These are phyloP conservation scores for Dryococelus australis DNA, from an alignment of 2,888 invertebrate species.

Conservation along the genomic window DNA sequence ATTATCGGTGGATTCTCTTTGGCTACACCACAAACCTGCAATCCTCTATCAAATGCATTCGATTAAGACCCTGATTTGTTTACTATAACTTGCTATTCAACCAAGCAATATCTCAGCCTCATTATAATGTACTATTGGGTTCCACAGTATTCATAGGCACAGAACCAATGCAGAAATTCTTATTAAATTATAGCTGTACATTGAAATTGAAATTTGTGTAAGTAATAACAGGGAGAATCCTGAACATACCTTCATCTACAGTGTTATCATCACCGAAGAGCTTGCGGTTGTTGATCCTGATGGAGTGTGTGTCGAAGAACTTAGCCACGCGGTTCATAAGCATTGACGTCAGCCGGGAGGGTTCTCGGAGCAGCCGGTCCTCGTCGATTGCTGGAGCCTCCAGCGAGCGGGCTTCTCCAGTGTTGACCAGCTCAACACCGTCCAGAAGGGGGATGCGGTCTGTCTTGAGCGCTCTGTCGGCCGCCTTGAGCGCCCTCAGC, in stretches of 20 bases:
- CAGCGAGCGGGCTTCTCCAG: background rate
- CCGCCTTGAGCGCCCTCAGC: conserved; percentile 38
- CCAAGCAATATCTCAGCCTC: no score
- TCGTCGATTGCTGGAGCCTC: conserved; percentile 45
- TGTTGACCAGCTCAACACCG: conserved; percentile 36
- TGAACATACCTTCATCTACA: background rate
- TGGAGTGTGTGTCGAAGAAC: conserved; percentile 51
- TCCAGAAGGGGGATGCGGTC: conserved; percentile 35
- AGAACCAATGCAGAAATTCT: no score
- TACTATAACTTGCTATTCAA: no score
- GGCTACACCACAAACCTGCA: no score
- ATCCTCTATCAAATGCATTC: no score
- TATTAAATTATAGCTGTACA: no score
- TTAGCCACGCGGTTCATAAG: conserved; percentile 50
- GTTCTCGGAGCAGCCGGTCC: conserved; percentile 46
- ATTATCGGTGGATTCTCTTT: no score
- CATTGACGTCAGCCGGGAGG: conserved; percentile 50
- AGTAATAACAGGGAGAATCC: no score
- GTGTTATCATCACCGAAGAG: conserved; percentile 26
- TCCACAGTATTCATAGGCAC: no score
- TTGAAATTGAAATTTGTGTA: no score
- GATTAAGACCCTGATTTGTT: no score
- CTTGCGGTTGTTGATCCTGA: conserved; percentile 44
- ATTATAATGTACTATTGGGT: no score
- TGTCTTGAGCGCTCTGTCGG: conserved; percentile 35